phyloP scores from a whole-genome alignment of 2,888 invertebrate genomes.

The Candidula unifasciata region DNA sequence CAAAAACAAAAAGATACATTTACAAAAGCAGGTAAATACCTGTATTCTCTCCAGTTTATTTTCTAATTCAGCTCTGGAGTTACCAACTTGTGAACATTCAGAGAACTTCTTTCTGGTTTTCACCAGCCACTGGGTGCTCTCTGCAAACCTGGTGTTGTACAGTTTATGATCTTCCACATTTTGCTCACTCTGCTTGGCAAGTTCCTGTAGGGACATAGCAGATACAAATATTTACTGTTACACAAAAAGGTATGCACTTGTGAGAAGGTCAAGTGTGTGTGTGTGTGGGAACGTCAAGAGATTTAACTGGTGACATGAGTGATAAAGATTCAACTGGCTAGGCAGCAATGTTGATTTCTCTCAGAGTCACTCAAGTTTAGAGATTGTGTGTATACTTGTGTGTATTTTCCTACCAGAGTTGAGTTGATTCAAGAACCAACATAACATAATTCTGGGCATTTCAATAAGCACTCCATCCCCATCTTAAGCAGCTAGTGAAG shows the following conservation, averaged over 20 bases:
- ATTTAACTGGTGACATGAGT: too few relatives aligned
- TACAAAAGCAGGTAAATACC: slow-evolving; percentile 57
- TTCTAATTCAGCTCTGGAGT: slow-evolving; percentile 89
- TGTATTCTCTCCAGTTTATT: slow-evolving; percentile 83
- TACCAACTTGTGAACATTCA: slow-evolving; percentile 87
- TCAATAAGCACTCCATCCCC: too few relatives aligned
- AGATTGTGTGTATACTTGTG: too few relatives aligned
- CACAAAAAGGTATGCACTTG: too few relatives aligned
- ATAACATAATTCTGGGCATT: too few relatives aligned
- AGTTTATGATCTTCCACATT: slow-evolving; percentile 95
- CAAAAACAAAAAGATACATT: neutral
- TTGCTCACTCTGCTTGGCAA: slow-evolving; percentile 92
- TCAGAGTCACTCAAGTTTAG: too few relatives aligned
- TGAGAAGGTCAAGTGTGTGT: neutral
- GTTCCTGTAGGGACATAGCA: slow-evolving; percentile 80
- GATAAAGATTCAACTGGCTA: too few relatives aligned
- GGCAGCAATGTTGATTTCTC: too few relatives aligned
- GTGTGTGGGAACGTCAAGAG: too few relatives aligned
- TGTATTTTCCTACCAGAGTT: too few relatives aligned
- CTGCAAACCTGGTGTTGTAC: slow-evolving; percentile 92
- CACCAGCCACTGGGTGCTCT: slow-evolving; percentile 95
- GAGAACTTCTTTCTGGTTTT: slow-evolving; percentile 89
- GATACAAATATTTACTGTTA: neutral
- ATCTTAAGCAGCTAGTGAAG: too few relatives aligned
- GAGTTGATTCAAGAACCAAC: too few relatives aligned